phyloP scores from a whole-genome alignment of 2,113 vertebrate genomes.

The Ardeotis arabs region DNA sequence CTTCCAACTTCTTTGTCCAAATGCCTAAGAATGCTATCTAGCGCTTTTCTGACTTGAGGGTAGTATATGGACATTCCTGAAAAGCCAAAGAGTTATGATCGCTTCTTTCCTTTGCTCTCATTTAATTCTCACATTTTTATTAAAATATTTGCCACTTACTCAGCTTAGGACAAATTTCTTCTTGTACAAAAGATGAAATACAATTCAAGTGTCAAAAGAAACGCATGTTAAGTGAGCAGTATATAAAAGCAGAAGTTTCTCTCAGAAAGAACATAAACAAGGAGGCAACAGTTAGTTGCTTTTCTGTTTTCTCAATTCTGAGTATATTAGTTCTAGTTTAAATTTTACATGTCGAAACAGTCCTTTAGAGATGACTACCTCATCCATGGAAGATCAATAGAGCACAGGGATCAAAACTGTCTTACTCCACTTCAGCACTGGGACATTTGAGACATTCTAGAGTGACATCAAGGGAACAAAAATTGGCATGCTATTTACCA shows the following conservation, averaged over 20 bases:
- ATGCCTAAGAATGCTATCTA: slow-evolving; percentile 96
- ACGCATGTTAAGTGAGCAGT: neutral
- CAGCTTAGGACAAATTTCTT: neutral
- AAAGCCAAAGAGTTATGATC: neutral
- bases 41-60: slow-evolving; percentile 95
- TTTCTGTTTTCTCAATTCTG: neutral
- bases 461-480: neutral
- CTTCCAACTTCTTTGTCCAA: slow-evolving; percentile 98
- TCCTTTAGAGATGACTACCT: neutral
- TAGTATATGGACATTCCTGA: slow-evolving; percentile 98
- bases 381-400: neutral
- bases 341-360: neutral
- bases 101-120: neutral
- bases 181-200: neutral
- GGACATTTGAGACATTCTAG: neutral
- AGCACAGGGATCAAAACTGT: neutral
- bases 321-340: neutral
- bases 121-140: neutral
- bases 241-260: neutral
- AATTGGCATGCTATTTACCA: neutral
- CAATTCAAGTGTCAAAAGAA: neutral
- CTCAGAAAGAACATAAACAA: neutral
- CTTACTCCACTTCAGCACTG: neutral
- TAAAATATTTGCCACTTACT: neutral
- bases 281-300: neutral